Evolutionary conservation across 2,113 vertebrate species (phyloP), one percentile per base, ranked within the genome.

Genomic region (Hydrochoerus hydrochaeris): DNA sequence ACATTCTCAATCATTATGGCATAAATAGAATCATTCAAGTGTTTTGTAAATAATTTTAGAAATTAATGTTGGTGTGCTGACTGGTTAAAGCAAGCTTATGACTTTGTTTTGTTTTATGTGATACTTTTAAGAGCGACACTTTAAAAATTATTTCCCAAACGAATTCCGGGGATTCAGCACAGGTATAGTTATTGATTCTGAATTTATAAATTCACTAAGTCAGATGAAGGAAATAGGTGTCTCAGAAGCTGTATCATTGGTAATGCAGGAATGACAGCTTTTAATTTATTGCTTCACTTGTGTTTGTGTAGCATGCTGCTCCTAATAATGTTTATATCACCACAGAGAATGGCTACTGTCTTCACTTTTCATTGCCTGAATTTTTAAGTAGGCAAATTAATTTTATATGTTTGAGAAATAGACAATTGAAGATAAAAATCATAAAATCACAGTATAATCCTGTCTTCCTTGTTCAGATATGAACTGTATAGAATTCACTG

Each of bases 401-500:
- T 98, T 98, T 96, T 81, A 87, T 90, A 49, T 92, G 80, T 94
- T 97, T 89, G 94, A 95, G 69, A 87, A 92, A 97, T 78, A 97
- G 94, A 88, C 16, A 86, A 85, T 94, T 96, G 85, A 95, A 98
- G 97, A 91, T 82, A 91, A 97, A 97, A 86, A 92, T 92, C 92
- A 67, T 89, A 85, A 98, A 98, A 98, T 98, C 98, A 90, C 97
- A 92, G 88, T 60, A 94, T 96, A 95, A 96, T 96, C 90, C 97
- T 97, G 95, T 96, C 46, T 97, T 92, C 94, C 96, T 97, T 94
- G 97, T 98, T 98, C 98, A 97, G 96, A 97, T 96, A 97, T 95
- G 98, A 98, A 98, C 97, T 98, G 95, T 90, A 96, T 97, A 98
- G 98, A 98, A 98, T 98, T 98, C 98, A 81, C 95, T 98, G 98